Evolutionary conservation across 1,140 invertebrate genomes (phyloP).

Genomic region (Drosophila obscura): DNA sequence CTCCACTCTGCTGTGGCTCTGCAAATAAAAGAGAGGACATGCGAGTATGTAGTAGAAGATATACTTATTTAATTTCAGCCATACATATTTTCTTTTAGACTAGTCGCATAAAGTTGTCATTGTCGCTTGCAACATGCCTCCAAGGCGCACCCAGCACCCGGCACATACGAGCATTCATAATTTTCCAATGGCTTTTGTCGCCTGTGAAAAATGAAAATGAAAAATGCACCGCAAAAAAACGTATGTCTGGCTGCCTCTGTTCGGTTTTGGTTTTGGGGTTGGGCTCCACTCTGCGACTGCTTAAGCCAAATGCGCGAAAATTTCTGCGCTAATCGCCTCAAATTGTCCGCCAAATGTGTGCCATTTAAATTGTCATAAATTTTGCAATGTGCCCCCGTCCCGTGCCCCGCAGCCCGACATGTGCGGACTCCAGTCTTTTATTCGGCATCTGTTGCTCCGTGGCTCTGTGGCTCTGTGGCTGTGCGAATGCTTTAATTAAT

Average conservation of each 20-base stretch:
- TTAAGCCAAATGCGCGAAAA: slow-evolving; percentile 72
- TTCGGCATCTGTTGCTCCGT: slow-evolving; percentile 15
- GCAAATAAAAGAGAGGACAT: slow-evolving; percentile 17
- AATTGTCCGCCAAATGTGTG: slow-evolving; percentile 77
- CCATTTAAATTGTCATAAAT: slow-evolving; percentile 83
- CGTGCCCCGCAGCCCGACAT: neutral
- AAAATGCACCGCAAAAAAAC: slow-evolving; percentile 36
- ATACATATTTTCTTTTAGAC: slow-evolving; percentile 26
- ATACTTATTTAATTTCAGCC: slow-evolving; percentile 39
- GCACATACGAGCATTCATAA: slow-evolving; percentile 12
- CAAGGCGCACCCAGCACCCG: slow-evolving; percentile 31
- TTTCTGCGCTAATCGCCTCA: slow-evolving; percentile 76
- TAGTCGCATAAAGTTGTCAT: slow-evolving; percentile 61
- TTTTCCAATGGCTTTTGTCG: slow-evolving; percentile 53
- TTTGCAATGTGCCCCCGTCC: slow-evolving; percentile 58
- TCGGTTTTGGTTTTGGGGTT: neutral
- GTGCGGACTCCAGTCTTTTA: slow-evolving; percentile 43
- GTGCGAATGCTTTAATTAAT: slow-evolving; percentile 73
- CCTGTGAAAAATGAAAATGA: slow-evolving; percentile 30
- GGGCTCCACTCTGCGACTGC: slow-evolving; percentile 22
- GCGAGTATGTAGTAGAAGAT: neutral
- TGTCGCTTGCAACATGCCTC: slow-evolving; percentile 41
- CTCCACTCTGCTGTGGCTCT: slow-evolving; percentile 58
- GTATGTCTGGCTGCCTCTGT: slow-evolving; percentile 21
- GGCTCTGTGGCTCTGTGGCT: neutral